A percentile compares a stretch with the other conserved stretches of the same genome.
Evolutionary conservation across 2,888 invertebrate genomes (phyloP).

Genomic region (Caenorhabditis macrosperma): DNA sequence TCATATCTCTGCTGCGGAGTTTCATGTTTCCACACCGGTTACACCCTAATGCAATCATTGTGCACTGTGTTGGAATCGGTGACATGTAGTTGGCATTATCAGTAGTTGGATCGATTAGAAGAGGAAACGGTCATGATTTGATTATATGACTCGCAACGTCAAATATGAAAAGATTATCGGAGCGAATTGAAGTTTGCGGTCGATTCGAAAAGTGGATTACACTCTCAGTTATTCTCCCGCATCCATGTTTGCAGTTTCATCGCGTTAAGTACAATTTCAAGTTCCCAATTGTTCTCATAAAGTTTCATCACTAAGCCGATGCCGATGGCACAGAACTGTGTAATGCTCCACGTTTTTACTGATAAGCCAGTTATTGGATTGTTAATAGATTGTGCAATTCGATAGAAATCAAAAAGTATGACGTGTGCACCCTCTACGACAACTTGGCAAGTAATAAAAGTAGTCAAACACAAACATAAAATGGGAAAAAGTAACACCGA

Average conservation of each 20-base stretch:
- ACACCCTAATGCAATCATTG: constrained; percentile 49
- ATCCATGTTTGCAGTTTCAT: not conserved
- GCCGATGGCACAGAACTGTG: constrained; percentile 12
- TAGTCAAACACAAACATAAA: constrained; percentile 43
- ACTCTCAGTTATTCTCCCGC: no score
- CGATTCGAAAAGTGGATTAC: no score
- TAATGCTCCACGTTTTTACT: constrained; percentile 43
- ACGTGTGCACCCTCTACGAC: constrained; percentile 41
- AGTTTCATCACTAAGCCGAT: no score
- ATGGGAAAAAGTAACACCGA: constrained; percentile 37
- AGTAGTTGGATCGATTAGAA: constrained; percentile 44
- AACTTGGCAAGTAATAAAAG: constrained; percentile 51
- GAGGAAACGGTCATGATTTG: constrained; percentile 26
- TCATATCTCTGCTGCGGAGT: constrained; percentile 32
- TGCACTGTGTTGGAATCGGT: constrained; percentile 53
- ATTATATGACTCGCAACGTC: constrained; percentile 24
- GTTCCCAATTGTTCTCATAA: no score
- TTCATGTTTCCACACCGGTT: constrained; percentile 39
- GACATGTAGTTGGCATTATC: constrained; percentile 46
- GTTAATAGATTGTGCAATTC: constrained; percentile 30
- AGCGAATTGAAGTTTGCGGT: no score
- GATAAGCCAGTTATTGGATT: constrained; percentile 50
- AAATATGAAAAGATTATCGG: not conserved
- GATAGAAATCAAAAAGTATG: constrained; percentile 37
- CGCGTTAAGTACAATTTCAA: no score